A percentile compares a stretch with the other conserved stretches of the same genome.
Conservation (phyloP, 1,140 invertebrate species). For the Pogonognathellus flavescens region DNA sequence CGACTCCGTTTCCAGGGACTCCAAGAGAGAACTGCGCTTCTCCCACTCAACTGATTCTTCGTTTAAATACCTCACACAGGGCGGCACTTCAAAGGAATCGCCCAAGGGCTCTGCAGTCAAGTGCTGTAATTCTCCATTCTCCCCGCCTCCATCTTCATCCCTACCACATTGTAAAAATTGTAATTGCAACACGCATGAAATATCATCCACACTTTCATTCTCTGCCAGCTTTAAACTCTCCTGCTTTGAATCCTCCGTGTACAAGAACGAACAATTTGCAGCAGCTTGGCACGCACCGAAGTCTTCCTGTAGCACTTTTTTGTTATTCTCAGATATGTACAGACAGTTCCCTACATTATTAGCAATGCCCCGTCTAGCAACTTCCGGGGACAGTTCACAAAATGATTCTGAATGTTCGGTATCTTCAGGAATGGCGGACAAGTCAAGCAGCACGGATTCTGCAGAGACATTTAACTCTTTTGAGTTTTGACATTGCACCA, state of each 20-base stretch:
- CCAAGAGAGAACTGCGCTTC: background rate
- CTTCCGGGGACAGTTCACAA: too few species aligned
- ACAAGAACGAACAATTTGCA: background rate
- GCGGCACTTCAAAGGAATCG: slow-evolving; percentile 62
- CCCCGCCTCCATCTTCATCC: background rate
- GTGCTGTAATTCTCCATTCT: slow-evolving; percentile 60
- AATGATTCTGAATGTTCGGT: too few species aligned
- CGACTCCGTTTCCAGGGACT: background rate
- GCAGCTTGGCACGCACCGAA: background rate
- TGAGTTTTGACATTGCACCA: background rate
- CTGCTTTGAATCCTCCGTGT: background rate
- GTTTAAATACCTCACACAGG: slow-evolving; percentile 15
- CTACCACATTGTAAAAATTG: too few species aligned
- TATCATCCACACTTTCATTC: background rate
- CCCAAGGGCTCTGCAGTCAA: slow-evolving; percentile 2
- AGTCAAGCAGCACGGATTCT: background rate
- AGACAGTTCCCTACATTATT: too few species aligned
- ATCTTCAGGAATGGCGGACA: slow-evolving; percentile 55
- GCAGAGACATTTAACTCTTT: too few species aligned
- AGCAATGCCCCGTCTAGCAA: too few species aligned
- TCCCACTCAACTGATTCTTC: background rate
- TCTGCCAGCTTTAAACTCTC: background rate
- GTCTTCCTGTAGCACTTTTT: background rate
- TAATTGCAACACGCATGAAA: too few species aligned
- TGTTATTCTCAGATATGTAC: background rate